Evolutionary conservation across 2,888 invertebrate genomes (phyloP).

Genomic region (Elegia similella): DNA sequence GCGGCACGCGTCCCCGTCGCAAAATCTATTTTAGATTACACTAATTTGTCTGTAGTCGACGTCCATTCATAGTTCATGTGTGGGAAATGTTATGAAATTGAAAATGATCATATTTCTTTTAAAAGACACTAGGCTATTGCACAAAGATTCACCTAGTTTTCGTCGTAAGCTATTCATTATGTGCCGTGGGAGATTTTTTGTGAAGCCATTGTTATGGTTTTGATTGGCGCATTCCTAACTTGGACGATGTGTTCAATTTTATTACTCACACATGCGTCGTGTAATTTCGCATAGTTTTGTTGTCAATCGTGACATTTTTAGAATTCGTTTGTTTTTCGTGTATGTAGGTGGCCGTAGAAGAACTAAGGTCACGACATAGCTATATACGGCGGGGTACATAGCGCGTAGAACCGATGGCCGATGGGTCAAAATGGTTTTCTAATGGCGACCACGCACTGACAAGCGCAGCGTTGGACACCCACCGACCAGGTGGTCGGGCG

Average conservation of each 20-base stretch:
- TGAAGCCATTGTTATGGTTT: constrained; percentile 64
- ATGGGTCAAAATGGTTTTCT: too few species aligned
- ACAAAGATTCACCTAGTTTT: constrained; percentile 82
- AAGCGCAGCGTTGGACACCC: too few species aligned
- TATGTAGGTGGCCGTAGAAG: background rate
- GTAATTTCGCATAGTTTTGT: background rate
- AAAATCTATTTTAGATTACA: constrained; percentile 77
- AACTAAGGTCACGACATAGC: too few species aligned
- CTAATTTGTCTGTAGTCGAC: constrained; percentile 67
- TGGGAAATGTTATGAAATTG: constrained; percentile 80
- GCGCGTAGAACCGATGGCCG: too few species aligned
- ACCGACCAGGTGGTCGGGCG: too few species aligned
- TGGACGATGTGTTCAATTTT: constrained; percentile 40
- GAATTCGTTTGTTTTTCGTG: too few species aligned
- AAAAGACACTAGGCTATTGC: constrained; percentile 77
- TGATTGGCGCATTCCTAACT: constrained; percentile 74
- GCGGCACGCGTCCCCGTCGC: constrained; percentile 53
- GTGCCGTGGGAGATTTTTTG: constrained; percentile 78
- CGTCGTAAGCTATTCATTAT: constrained; percentile 79
- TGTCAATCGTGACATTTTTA: background rate
- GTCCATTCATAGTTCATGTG: constrained; percentile 68
- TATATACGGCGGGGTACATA: too few species aligned
- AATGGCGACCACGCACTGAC: too few species aligned
- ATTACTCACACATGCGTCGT: constrained; percentile 1
- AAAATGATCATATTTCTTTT: constrained; percentile 81